Percentiles rank a stretch among this genome's conserved stretches.
phyloP scores from a whole-genome alignment of 2,113 vertebrate species.

The Rattus rattus region DNA sequence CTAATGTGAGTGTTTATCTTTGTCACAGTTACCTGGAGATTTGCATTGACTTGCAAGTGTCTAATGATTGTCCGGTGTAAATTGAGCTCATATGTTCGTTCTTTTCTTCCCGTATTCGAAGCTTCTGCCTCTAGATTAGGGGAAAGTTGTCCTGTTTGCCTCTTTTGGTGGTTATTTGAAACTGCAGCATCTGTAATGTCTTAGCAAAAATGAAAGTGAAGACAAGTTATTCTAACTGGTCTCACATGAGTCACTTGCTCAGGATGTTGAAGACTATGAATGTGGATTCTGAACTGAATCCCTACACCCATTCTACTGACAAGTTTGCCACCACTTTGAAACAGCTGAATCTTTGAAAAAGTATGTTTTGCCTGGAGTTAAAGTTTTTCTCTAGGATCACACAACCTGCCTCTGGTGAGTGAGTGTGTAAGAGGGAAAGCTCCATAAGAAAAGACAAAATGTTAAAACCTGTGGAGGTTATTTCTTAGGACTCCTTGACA shows the following conservation, averaged over 20 bases:
- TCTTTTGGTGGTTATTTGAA: background rate
- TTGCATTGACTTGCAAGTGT: conserved; percentile 19
- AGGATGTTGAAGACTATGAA: background rate
- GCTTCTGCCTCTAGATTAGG: background rate
- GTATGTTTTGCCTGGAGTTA: background rate
- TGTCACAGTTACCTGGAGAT: conserved; percentile 3
- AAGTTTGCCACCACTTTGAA: background rate
- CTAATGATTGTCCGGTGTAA: background rate
- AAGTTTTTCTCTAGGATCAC: background rate
- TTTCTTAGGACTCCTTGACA: background rate
- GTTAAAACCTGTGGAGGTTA: background rate
- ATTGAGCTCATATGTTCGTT: conserved; percentile 1
- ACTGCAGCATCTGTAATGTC: background rate
- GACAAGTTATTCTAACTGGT: conserved; percentile 20
- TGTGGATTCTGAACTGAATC: conserved; percentile 6
- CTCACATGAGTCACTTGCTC: background rate
- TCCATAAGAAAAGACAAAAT: background rate
- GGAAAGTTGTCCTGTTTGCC: background rate
- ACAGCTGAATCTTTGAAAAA: conserved; percentile 33
- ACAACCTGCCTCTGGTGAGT: background rate
- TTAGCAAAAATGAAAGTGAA: conserved; percentile 8
- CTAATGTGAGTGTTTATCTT: conserved; percentile 74
- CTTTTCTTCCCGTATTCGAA: conserved; percentile 53
- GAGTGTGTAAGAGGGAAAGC: background rate
- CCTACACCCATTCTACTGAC: background rate